phyloP scores from a whole-genome alignment of 2,797 vertebrate species.

The Gouania willdenowi region DNA sequence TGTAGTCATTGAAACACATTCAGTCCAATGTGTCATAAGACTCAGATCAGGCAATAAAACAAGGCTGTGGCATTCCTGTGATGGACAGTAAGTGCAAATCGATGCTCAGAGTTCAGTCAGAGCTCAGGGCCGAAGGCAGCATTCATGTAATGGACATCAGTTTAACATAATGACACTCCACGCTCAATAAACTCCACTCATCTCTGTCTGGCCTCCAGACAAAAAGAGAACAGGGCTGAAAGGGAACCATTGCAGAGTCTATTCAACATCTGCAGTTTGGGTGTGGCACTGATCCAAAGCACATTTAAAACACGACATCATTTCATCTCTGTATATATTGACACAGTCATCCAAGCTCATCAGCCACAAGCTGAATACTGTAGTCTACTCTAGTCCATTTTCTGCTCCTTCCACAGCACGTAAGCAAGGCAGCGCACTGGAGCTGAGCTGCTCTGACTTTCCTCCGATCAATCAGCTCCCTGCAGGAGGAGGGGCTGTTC shows the following conservation, averaged over 20 bases:
- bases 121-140: constrained; percentile 19
- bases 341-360: neutral
- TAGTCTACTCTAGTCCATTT: too few species aligned
- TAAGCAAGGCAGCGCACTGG: too few species aligned
- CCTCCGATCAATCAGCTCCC: constrained; percentile 41
- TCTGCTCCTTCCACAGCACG: too few species aligned
- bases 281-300: constrained; percentile 16
- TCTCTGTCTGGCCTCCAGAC: constrained; percentile 22
- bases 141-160: constrained; percentile 45
- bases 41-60: constrained; percentile 11
- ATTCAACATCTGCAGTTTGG: constrained; percentile 4
- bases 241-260: constrained; percentile 14
- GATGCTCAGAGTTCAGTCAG: constrained; percentile 33
- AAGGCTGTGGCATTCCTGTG: constrained; percentile 7
- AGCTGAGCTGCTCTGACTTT: too few species aligned
- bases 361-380: constrained; percentile 6
- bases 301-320: constrained; percentile 1
- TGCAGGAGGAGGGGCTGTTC: neutral
- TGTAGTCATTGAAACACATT: neutral
- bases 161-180: constrained; percentile 43
- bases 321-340: constrained; percentile 5
- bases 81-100: constrained; percentile 51
- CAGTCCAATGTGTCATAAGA: neutral
- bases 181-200: constrained; percentile 35
- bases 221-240: constrained; percentile 30